Base-by-base conservation (phyloP, 2,797 vertebrate genomes). In the Pipistrellus kuhlii region DNA sequence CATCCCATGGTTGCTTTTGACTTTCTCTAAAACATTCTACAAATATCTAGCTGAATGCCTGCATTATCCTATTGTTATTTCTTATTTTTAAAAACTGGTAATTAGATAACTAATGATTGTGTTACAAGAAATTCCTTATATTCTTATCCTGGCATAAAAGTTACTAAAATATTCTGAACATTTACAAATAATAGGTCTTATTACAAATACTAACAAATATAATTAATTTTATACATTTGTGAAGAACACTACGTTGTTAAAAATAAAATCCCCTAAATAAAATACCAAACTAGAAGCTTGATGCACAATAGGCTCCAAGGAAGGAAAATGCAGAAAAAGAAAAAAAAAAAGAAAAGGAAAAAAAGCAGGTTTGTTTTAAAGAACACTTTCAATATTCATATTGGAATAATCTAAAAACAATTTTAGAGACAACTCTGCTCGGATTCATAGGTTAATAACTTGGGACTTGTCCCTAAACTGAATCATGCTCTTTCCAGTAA, bases 381-480 rank as follows among this genome's bases (percentile, higher is more conserved):
- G 32, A 93, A 92, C 0, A 71, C 13, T 90, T 81, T 82, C 30
- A 27, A 77, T 38, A 93, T 90, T 95, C 30, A 64, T 76, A 76
- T 15, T 35, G 15, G 21, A 85, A 18, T 53, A 95, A 87, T 11
- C 23, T 46, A 64, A 95, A 86, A 11, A 69, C 8, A 86, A 88
- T 78, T 84, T 91, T 53, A 81, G 38, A 94, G 25, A 82, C 87
- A 66, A 76, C 72, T 94, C 59, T 72, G 30, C 21, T 75, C 27
- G 90, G 62, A 93, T 68, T 72, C 59, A 80, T 15, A 92, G 44
- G 32, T 92, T 68, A 91, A 35, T 84, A 81, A 91, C 35, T 86
- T 55, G 59, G 27, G 9, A 69, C 30, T n/a, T 55, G 78, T 21
- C 32, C 32, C 30, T 51, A 93, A 91, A 85, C 2, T 6, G 13